Evolutionary conservation across 2,797 vertebrate genomes (phyloP), one percentile per base, ranked within the genome.

Genomic region (Heliangelus exortis): DNA sequence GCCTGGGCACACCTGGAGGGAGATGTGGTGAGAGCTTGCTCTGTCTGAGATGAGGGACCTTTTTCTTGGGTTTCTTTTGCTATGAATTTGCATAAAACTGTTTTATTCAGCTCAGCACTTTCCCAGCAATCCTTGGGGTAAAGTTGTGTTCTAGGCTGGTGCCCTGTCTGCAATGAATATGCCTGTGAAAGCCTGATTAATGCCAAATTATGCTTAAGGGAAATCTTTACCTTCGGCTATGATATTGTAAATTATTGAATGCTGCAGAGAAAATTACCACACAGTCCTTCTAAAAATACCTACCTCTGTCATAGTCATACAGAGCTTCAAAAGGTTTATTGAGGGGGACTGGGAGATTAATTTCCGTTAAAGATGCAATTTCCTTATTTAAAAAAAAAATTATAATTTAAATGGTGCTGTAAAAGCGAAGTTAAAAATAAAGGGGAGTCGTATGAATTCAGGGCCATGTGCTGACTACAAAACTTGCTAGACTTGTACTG

Each of bases 191-290:
- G 57, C 62, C 84, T 2, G 9, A 59, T 51, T 89, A 95, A 91
- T 95, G 92, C 97, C 97, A 97, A 96, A 96, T 96, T 91, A 85
- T 78, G 68, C 96, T 94, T 91, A 80, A 90, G 95, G 94, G 96
- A 95, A 97, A 96, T 94, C 92, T 87, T 89, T 94, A 84, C 75
- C 43, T 94, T 95, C 1, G 0, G 91, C 87, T 95, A 58, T 53
- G 88, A 89, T 96, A 92, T 33, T 95, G 89, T 84, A 90, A 95
- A 92, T 95, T 97, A 89, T 63, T 93, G 91, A 95, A 95, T 69
- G 57, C 77, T 91, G 71, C 75, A 74, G 80, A 93, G 77, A 96
- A 96, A 96, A 90, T 92, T 75, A 79, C 90, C 48, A 34, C 84
- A 53, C 1, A 0, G 62, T 78, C 86, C 72, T 89, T 93, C 93